Evolutionary conservation across 2,888 invertebrate species (phyloP), one percentile per base, ranked within the genome.

Genomic region (Agrochola circellaris): DNA sequence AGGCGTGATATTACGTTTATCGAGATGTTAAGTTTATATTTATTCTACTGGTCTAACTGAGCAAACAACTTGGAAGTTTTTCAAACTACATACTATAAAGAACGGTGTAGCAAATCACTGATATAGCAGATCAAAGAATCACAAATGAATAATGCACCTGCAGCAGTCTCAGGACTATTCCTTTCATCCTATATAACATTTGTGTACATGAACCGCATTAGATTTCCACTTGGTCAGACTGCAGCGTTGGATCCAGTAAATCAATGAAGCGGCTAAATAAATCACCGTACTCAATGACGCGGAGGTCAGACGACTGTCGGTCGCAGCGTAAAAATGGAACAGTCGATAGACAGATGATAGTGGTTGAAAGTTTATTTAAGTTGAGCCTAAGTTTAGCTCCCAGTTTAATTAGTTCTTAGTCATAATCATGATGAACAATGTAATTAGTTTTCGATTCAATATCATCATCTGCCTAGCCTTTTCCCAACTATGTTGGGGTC

Each of bases 251-350:
- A 62, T 56, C 54, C 48, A 76, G 48, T 76, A 34, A 80, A 80
- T 82, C 54, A 82, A 61, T 82, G 78, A 71, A 61, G 65, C 77
- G 54, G 38, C 48, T 66, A 82, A 66, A 82, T 66, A 71, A 77
- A 82, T 38, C 65, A 17, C 34, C 38, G 51, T 48, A 38, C 11
- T 38, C 34, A 65, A 82, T 60, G 58, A 60, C 23, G 60, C 64
- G n/a, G n/a, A 54, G 48, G 15, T 17, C 48, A 67, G 51, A 77
- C 45, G 45, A 76, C 54, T 82, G 54, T 48, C 65, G 38, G 34
- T 34, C 38, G 48, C 77, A 54, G 56, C 23, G 56, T 64, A 42
- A 81, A 64, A 74, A 64, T 81, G 56, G 48, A 81, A 73, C 72
- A 78, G 23, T n/a, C 48, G 20, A 45, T 54, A 11, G n/a, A n/a